phyloP scores from a whole-genome alignment of 2,888 invertebrate genomes.

The Diadegma fenestrale region DNA sequence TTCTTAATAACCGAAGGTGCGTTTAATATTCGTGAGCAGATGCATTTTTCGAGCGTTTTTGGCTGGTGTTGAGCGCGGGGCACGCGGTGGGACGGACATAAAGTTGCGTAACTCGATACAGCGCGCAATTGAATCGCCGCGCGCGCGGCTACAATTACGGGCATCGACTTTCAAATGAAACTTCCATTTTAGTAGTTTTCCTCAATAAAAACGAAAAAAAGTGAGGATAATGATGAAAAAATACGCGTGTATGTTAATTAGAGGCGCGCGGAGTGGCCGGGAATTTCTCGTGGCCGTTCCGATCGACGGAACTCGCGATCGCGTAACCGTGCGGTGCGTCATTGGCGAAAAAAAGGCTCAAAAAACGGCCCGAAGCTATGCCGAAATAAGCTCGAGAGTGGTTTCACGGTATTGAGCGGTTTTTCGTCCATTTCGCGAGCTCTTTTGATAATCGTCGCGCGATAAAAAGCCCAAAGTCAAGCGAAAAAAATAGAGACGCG shows the following conservation, averaged over 20 bases:
- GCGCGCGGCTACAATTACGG: not conserved
- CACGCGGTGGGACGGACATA: not conserved
- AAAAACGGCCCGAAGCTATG: not conserved
- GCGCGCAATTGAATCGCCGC: not conserved
- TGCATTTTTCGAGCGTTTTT: not conserved
- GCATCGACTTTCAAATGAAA: not conserved
- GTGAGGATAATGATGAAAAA: not conserved
- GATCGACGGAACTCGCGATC: not conserved
- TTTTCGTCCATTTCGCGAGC: not conserved
- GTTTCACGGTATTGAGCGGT: not conserved
- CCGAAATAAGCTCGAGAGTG: not conserved
- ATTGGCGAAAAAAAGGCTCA: not conserved
- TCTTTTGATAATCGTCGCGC: not conserved
- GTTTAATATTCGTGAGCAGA: too few species aligned
- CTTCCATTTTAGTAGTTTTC: not conserved
- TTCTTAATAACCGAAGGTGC: not conserved
- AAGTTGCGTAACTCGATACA: not conserved
- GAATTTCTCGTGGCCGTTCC: constrained; percentile 36
- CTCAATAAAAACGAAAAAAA: not conserved
- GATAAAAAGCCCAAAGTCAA: not conserved
- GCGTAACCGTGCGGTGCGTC: constrained; percentile 25
- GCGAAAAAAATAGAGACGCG: not conserved
- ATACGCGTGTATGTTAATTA: constrained; percentile 21
- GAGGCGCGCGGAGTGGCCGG: not conserved
- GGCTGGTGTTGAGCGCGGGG: too few species aligned